Base-by-base conservation (phyloP, 2,888 invertebrate genomes). In the Amiota mariae region DNA sequence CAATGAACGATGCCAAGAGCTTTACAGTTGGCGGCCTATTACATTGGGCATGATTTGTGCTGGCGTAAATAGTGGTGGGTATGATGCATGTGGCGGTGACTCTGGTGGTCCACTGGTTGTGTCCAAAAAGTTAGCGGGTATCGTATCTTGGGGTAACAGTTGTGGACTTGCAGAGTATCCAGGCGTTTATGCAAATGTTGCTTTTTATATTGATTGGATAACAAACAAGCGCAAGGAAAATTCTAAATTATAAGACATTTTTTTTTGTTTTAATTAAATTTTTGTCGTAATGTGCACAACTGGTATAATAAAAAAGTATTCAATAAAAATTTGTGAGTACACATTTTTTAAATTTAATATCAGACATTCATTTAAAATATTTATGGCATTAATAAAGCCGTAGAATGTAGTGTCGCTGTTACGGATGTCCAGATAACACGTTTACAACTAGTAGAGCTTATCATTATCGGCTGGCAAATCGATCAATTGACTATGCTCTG, bases 71-170 rank as follows among this genome's bases (percentile, higher is more conserved):
- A 68, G 49, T 0, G 88, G 86, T 0, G 87, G 85, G 1, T 80
- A 79, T 70, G 88, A 87, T 66, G 80, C 87, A 57, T 87, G 88
- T 24, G 76, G 81, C n/a, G 86, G 86, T 3, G 84, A 84, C 48
- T 81, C 85, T 0, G 84, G 84, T 51, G 84, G 84, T n/a, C 85
- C 87, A 9, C 66, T 88, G 75, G 77, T 82, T 0, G 76, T 78
- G 0, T 36, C 79, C 54, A 70, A 74, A 1, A 18, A 77, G 54
- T 71, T 85, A 10, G 68, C 79, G 1, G 87, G 87, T 6, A 72
- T 87, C 20, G 87, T 87, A 0, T 86, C 88, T n/a, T 87, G 81
- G 82, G 87, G 88, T 51, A 70, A 73, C 47, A 87, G 88, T 1
- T 87, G 88, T 72, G 88, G 80, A 0, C 78, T 80, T 8, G 15